phyloP scores from a whole-genome alignment of 2,113 vertebrate genomes.

The Carassius gibelio region DNA sequence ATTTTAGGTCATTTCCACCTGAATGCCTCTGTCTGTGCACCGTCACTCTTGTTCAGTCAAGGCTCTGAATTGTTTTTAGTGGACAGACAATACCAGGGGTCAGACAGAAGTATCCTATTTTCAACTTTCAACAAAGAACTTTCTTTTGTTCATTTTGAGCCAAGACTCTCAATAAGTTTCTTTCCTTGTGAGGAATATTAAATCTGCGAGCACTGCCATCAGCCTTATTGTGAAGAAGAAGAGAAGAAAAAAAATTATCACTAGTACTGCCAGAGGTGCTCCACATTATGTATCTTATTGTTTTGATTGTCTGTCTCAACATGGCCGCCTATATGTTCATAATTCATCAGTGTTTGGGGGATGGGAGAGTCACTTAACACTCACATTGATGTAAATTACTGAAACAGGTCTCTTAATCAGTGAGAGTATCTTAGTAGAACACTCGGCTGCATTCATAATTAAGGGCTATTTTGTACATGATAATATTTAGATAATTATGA shows the following conservation, averaged over 20 bases:
- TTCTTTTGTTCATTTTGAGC: slow-evolving; percentile 7
- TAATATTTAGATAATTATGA: slow-evolving; percentile 69
- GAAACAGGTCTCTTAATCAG: slow-evolving; percentile 61
- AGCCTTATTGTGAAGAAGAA: not conserved
- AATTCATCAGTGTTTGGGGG: not conserved
- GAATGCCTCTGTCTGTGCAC: slow-evolving; percentile 73
- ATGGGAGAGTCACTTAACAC: slow-evolving; percentile 44
- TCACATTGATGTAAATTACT: slow-evolving; percentile 51
- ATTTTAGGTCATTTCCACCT: slow-evolving; percentile 80
- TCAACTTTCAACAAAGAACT: slow-evolving; percentile 17
- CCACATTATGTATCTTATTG: slow-evolving; percentile 21
- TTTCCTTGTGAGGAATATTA: not conserved
- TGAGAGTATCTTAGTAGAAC: slow-evolving; percentile 62
- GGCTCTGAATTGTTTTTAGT: slow-evolving; percentile 48
- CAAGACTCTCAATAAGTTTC: not conserved
- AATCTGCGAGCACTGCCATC: not conserved
- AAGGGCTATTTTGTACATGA: slow-evolving; percentile 63
- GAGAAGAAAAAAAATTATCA: not conserved
- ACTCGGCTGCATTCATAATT: slow-evolving; percentile 68
- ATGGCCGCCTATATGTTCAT: not conserved
- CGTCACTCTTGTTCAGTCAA: slow-evolving; percentile 59
- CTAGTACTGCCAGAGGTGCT: not conserved
- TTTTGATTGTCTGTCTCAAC: slow-evolving; percentile 14
- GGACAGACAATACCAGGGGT: slow-evolving; percentile 43
- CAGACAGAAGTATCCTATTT: slow-evolving; percentile 16